Conservation (phyloP, 2,888 invertebrate species). For the Mythimna albipuncta region DNA sequence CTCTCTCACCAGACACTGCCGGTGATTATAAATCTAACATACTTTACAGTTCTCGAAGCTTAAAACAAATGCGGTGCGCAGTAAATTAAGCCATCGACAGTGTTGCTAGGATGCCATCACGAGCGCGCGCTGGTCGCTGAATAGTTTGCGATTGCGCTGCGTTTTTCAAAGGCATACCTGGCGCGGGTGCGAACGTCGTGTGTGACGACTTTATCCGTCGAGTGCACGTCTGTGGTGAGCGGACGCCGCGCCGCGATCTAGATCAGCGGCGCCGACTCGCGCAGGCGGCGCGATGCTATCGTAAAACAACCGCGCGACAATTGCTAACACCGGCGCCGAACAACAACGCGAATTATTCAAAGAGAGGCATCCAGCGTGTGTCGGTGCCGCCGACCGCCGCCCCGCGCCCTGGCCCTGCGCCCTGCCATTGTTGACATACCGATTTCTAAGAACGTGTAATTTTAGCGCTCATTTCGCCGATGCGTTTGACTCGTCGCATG, state of each 20-base stretch:
- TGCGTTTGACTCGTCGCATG: constrained; percentile 23
- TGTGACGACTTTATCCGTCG: constrained; percentile 88
- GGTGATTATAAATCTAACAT: constrained; percentile 62
- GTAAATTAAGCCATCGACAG: constrained; percentile 69
- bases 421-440: constrained; percentile 71
- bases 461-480: constrained; percentile 48
- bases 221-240: constrained; percentile 85
- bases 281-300: constrained; percentile 85
- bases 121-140: constrained; percentile 74
- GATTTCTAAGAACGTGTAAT: constrained; percentile 57
- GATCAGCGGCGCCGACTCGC: constrained; percentile 83
- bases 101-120: constrained; percentile 85
- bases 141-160: constrained; percentile 73
- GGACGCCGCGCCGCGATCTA: constrained; percentile 88
- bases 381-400: constrained; percentile 68
- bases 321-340: constrained; percentile 86
- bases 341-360: constrained; percentile 86
- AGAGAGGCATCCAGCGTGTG: constrained; percentile 70
- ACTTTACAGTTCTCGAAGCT: constrained; percentile 59
- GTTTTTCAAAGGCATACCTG: constrained; percentile 86
- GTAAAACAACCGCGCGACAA: constrained; percentile 86
- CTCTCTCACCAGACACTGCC: constrained; percentile 33
- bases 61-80: constrained; percentile 60
- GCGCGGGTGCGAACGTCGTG: constrained; percentile 80
- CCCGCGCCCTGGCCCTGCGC: constrained; percentile 43